Evolutionary conservation across 2,888 invertebrate genomes (phyloP).

Genomic region (Hirtodrosophila cameraria): DNA sequence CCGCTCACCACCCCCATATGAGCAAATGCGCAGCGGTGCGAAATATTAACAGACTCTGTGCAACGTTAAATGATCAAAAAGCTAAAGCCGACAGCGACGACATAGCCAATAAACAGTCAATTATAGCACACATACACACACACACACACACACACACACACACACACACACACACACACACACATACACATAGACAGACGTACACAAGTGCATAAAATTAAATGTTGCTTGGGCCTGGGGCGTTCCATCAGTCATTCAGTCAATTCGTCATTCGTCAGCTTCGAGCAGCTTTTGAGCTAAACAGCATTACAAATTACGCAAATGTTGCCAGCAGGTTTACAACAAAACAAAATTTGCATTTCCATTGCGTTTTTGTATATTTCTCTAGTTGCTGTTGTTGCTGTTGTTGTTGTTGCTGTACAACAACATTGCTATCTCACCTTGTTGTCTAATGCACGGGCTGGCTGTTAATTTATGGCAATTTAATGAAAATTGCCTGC

Average conservation of each 20-base stretch:
- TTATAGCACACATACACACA: conserved; percentile 49
- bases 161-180: too few relatives aligned
- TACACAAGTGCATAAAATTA: conserved; percentile 71
- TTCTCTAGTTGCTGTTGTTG: conserved; percentile 20
- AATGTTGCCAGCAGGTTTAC: conserved; percentile 63
- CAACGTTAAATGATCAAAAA: conserved; percentile 72
- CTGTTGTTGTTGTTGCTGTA: conserved; percentile 36
- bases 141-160: conserved; percentile 3
- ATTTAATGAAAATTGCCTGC: conserved; percentile 66
- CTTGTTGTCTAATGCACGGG: conserved; percentile 64
- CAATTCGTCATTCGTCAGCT: conserved; percentile 50
- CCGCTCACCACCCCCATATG: conserved; percentile 27
- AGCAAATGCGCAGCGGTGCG: conserved; percentile 55
- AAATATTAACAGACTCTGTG: conserved; percentile 56
- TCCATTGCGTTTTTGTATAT: conserved; percentile 44
- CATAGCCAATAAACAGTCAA: conserved; percentile 74
- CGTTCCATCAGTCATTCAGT: conserved; percentile 44
- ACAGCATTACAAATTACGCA: conserved; percentile 68
- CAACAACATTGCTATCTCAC: conserved; percentile 43
- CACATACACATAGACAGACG: conserved; percentile 2
- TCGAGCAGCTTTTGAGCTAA: conserved; percentile 37
- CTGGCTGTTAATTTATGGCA: conserved; percentile 69
- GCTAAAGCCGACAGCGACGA: conserved; percentile 64
- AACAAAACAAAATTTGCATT: conserved; percentile 55
- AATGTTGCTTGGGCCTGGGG: conserved; percentile 59